phyloP scores from a whole-genome alignment of 92 coral and sea anemone genomes.

The Siderastrea radians region DNA sequence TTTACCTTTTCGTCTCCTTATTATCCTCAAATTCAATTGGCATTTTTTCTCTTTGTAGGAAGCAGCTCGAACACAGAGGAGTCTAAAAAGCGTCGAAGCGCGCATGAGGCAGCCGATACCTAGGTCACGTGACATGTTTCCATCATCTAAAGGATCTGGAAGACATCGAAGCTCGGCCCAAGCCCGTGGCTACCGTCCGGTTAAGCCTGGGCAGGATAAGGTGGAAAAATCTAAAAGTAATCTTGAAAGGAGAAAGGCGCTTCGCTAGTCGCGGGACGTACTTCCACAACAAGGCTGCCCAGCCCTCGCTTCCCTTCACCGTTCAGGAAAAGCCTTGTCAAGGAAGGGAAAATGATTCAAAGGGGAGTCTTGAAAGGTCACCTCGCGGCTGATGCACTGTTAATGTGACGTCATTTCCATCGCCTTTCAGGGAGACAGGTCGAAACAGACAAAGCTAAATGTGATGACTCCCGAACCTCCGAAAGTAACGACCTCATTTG shows the following conservation, averaged over 20 bases:
- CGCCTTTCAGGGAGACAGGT: too few relatives aligned
- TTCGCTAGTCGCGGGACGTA: background rate
- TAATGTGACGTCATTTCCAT: too few relatives aligned
- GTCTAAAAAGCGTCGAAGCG: constrained; percentile 21
- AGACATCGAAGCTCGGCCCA: constrained; percentile 25
- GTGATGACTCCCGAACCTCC: too few relatives aligned
- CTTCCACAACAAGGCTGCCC: background rate
- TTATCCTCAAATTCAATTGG: too few relatives aligned
- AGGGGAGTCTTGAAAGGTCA: too few relatives aligned
- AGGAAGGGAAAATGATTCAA: background rate
- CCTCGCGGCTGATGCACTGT: too few relatives aligned
- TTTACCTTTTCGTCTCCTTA: too few relatives aligned
- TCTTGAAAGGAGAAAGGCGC: background rate
- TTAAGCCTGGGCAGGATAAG: background rate
- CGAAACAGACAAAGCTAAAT: too few relatives aligned
- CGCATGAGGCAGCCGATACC: background rate
- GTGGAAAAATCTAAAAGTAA: background rate
- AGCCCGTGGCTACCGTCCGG: constrained; percentile 10
- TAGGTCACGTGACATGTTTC: background rate
- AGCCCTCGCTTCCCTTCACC: too few relatives aligned
- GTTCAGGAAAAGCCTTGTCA: background rate
- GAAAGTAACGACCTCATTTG: too few relatives aligned
- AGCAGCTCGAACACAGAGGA: constrained; percentile 25
- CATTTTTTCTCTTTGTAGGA: background rate
- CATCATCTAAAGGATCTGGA: background rate